Conservation (phyloP, 2,888 invertebrate genomes). For the Eupithecia inturbata region DNA sequence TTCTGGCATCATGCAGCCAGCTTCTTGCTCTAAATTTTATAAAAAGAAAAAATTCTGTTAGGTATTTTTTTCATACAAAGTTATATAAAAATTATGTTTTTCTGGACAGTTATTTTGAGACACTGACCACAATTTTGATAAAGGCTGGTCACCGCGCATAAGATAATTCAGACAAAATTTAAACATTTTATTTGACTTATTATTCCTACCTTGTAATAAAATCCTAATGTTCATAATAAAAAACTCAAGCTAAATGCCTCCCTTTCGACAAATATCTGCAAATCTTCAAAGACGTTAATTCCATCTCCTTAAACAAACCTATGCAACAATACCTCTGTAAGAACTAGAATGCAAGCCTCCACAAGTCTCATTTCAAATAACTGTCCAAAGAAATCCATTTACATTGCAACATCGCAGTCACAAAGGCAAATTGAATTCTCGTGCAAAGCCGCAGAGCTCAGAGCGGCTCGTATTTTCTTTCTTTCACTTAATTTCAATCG, state of each 20-base stretch:
- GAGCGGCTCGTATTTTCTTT: constrained; percentile 33
- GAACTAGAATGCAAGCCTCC: constrained; percentile 6
- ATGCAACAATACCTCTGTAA: neutral
- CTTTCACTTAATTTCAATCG: constrained; percentile 43
- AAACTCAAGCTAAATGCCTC: neutral
- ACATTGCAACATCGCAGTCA: constrained; percentile 8
- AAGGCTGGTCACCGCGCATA: neutral
- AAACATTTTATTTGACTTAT: neutral
- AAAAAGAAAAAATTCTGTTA: too few species aligned
- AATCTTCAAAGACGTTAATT: neutral
- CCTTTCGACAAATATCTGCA: neutral
- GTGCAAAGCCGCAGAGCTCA: constrained; percentile 23
- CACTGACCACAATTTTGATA: neutral
- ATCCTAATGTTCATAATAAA: neutral
- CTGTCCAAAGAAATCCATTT: constrained; percentile 19
- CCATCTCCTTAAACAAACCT: neutral
- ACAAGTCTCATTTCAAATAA: constrained; percentile 15
- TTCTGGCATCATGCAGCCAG: too few species aligned
- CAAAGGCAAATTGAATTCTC: constrained; percentile 28
- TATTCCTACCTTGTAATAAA: neutral
- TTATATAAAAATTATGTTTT: neutral
- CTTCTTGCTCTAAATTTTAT: too few species aligned
- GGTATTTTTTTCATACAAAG: neutral
- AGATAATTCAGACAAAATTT: neutral
- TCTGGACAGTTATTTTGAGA: neutral